Evolutionary conservation across 1,140 invertebrate genomes (phyloP).

Genomic region (Cyphomyrmex costatus): DNA sequence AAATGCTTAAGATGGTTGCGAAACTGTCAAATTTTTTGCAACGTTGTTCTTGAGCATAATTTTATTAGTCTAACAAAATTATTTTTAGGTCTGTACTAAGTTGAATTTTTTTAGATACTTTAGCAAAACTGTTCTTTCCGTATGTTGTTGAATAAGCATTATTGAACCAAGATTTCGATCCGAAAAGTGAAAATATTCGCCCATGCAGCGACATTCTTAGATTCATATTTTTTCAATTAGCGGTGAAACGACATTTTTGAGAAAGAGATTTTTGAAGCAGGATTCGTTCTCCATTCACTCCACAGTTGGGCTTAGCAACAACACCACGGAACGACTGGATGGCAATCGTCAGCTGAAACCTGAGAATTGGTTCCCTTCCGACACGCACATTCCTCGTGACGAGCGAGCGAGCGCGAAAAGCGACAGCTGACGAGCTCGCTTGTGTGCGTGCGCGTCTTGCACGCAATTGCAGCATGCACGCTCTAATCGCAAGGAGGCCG

Average conservation of each 20-base stretch:
- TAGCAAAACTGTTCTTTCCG: too few relatives aligned
- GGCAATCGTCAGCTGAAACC: constrained; percentile 70
- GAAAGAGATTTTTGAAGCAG: constrained; percentile 4
- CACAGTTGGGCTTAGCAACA: constrained; percentile 66
- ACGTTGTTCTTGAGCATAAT: too few relatives aligned
- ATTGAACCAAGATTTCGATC: not conserved
- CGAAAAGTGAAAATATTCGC: not conserved
- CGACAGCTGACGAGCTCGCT: constrained; percentile 65
- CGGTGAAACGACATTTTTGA: not conserved
- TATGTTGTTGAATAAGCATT: too few relatives aligned
- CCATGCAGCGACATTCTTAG: not conserved
- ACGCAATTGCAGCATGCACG: constrained; percentile 33
- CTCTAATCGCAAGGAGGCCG: constrained; percentile 46
- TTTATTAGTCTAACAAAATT: too few relatives aligned
- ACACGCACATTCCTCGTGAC: constrained; percentile 74
- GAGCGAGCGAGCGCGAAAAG: constrained; percentile 29
- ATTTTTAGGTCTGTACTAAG: too few relatives aligned
- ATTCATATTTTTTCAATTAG: not conserved
- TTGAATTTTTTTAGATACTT: too few relatives aligned
- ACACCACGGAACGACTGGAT: constrained; percentile 27
- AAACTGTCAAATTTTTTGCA: too few relatives aligned
- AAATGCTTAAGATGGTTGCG: too few relatives aligned
- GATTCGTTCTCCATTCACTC: constrained; percentile 11
- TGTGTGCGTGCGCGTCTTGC: constrained; percentile 26
- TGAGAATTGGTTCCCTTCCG: constrained; percentile 71